phyloP scores from a whole-genome alignment of 2,888 invertebrate species.

The Megalurothrips usitatus region DNA sequence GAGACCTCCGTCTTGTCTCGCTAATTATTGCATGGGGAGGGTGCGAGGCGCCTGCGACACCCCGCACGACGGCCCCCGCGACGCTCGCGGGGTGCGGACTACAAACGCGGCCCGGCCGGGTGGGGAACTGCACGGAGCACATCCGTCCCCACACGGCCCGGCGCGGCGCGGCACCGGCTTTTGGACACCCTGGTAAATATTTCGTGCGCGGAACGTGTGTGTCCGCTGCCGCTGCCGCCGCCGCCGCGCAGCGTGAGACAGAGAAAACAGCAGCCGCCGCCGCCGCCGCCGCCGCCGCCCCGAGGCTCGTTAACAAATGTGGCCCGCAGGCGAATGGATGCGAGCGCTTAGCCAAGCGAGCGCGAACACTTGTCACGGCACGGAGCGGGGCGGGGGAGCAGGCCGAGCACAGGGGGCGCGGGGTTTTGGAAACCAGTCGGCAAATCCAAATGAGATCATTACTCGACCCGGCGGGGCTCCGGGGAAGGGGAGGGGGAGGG shows the following conservation, averaged over 20 bases:
- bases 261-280: no score
- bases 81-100: no score
- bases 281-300: no score
- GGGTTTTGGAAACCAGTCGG: conserved; percentile 19
- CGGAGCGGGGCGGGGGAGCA: neutral
- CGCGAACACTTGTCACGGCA: conserved; percentile 13
- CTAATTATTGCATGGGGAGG: conserved; percentile 4
- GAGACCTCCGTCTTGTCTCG: neutral
- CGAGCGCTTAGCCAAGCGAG: conserved; percentile 23
- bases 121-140: neutral
- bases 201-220: neutral
- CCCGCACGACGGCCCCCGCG: no score
- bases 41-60: neutral
- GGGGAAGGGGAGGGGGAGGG: neutral
- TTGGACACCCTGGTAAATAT: conserved; percentile 3
- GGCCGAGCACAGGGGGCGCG: neutral
- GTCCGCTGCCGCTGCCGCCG: no score
- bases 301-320: conserved; percentile 12
- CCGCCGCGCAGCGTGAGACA: no score
- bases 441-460: conserved; percentile 26
- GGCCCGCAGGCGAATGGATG: conserved; percentile 12
- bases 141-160: neutral
- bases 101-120: neutral
- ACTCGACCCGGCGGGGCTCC: neutral
- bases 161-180: neutral